Evolutionary conservation across 2,888 invertebrate species (phyloP).

Genomic region (Andrena camellia): DNA sequence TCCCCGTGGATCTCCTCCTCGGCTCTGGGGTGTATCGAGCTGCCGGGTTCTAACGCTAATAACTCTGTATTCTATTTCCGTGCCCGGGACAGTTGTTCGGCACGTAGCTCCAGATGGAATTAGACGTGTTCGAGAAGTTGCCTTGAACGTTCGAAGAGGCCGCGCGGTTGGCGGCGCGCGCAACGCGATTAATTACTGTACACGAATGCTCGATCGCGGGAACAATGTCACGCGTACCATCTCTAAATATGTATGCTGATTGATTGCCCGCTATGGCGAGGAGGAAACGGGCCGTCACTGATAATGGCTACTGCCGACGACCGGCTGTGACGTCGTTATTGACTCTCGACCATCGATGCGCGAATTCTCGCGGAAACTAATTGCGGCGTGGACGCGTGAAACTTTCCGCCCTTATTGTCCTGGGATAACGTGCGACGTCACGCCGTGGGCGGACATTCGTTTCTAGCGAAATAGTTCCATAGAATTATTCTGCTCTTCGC

Average conservation of each 20-base stretch:
- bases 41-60: too few species aligned
- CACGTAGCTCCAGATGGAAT: too few species aligned
- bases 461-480: too few species aligned
- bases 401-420: constrained; percentile 10
- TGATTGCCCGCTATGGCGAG: constrained; percentile 32
- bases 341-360: constrained; percentile 16
- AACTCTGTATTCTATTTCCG: too few species aligned
- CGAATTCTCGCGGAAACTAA: constrained; percentile 15
- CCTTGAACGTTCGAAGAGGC: not conserved
- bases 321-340: constrained; percentile 5
- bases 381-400: not conserved
- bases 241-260: constrained; percentile 39
- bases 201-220: constrained; percentile 8
- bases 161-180: not conserved
- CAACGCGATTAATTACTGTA: constrained; percentile 30
- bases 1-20: too few species aligned
- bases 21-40: too few species aligned
- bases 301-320: constrained; percentile 32
- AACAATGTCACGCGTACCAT: constrained; percentile 27
- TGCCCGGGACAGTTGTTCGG: too few species aligned
- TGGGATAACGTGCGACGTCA: too few species aligned
- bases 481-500: too few species aligned
- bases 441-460: too few species aligned
- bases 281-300: constrained; percentile 35
- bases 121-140: not conserved